A percentile compares a stretch with the other conserved stretches of the same genome.
These are phyloP conservation scores for Platanista minor DNA, from an alignment of 2,113 vertebrate species.

Conservation along the genomic window DNA sequence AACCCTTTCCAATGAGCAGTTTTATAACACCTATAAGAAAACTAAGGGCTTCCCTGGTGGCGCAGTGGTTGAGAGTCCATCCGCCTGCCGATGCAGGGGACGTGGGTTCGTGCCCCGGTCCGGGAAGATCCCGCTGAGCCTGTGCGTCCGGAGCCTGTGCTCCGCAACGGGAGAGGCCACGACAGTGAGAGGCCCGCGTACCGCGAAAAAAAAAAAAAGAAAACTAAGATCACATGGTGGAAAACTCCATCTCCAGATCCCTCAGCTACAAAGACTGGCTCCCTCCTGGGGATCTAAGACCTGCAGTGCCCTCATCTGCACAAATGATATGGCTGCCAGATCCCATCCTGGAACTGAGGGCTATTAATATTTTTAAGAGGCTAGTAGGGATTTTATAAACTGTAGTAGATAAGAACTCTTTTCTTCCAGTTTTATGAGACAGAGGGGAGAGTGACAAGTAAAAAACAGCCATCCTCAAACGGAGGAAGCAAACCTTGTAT, in stretches of 20 bases:
- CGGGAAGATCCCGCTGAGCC: no score
- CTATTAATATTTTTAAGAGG: slow-evolving; percentile 42
- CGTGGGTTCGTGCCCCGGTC: no score
- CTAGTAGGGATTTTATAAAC: slow-evolving; percentile 3
- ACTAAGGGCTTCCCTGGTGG: no score
- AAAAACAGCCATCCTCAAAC: not conserved
- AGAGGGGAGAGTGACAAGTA: not conserved
- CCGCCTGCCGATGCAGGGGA: no score
- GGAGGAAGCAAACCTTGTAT: not conserved
- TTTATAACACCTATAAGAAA: slow-evolving; percentile 53
- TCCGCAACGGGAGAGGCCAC: no score
- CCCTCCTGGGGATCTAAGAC: not conserved
- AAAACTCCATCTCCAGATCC: slow-evolving; percentile 61
- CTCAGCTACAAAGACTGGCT: slow-evolving; percentile 6
- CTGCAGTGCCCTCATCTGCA: slow-evolving; percentile 24
- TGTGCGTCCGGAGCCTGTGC: no score
- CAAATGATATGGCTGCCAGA: not conserved
- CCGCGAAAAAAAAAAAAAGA: no score
- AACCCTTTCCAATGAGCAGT: slow-evolving; percentile 45
- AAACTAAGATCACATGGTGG: slow-evolving; percentile 55
- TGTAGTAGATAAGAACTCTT: slow-evolving; percentile 5
- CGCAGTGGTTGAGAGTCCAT: no score
- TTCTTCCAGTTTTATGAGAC: not conserved
- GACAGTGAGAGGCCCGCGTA: no score
- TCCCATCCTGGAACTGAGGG: not conserved